Evolutionary conservation across 2,888 invertebrate genomes (phyloP).

Genomic region (Pilophorus perplexus): DNA sequence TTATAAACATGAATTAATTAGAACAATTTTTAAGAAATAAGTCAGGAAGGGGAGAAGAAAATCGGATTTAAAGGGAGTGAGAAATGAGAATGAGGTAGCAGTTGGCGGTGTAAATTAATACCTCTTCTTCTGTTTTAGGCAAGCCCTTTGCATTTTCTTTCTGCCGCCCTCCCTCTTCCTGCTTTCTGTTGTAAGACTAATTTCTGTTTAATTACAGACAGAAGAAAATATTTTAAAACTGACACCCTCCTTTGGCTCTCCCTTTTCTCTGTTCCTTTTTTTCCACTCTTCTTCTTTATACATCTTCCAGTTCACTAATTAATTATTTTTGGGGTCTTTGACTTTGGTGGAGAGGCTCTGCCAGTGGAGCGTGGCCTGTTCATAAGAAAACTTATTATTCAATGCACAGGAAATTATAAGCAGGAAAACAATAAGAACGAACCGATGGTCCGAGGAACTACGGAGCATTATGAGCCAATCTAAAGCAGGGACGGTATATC

Average conservation of each 20-base stretch:
- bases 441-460: conserved; percentile 20
- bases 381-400: conserved; percentile 27
- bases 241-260: conserved; percentile 17
- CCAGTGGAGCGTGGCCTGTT: conserved; percentile 30
- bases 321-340: conserved; percentile 26
- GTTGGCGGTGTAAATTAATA: conserved; percentile 40
- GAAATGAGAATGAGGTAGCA: conserved; percentile 36
- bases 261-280: conserved; percentile 2
- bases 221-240: conserved; percentile 41
- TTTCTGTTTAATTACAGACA: conserved; percentile 41
- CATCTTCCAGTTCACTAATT: conserved; percentile 29
- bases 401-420: conserved; percentile 33
- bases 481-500: conserved; percentile 1
- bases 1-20: conserved; percentile 41
- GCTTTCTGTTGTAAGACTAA: conserved; percentile 30
- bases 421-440: conserved; percentile 32
- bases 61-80: conserved; percentile 36
- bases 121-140: conserved; percentile 30
- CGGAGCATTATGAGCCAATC: conserved; percentile 39
- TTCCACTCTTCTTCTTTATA: conserved; percentile 14
- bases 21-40: conserved; percentile 39
- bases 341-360: conserved; percentile 5
- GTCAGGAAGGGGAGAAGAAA: conserved; percentile 4
- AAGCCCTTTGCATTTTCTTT: conserved; percentile 21
- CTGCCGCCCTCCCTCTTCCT: neutral